Base-by-base conservation (phyloP, 2,888 invertebrate species). In the Dendrolimus houi region DNA sequence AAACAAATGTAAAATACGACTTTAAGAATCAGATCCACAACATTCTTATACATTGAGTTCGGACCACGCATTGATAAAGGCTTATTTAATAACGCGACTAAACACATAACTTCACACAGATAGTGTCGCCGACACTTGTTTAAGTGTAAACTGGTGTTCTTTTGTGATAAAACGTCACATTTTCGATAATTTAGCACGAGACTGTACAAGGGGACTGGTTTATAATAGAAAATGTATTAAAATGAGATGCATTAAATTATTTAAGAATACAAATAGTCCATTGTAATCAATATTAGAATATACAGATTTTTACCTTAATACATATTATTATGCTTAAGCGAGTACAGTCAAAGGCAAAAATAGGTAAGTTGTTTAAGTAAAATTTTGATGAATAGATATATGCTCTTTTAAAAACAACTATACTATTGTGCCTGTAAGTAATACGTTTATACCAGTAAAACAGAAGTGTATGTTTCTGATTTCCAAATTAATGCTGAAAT, bases 111-210 rank as follows among this genome's bases (percentile, higher is more conserved):
- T 83, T 74, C 67, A 62, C 61, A 57, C 66, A 69, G 81, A 82
- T 83, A 83, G 74, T 76, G 79, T 80, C 78, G 69, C 67, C 69
- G 81, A 85, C 83, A 83, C 86, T 85, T 85, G 84, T 88, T 86
- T 86, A 87, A 88, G 87, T 88, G 89, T 87, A 87, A 85, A 87
- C 83, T 86, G 86, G 77, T 88, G 89, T 88, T 86, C 81, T 80
- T 78, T 79, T 74, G 75, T 72, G 86, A 88, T 88, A 87, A 87
- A 78, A 77, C 71, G 79, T 83, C 83, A 83, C 87, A 87, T 87
- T 85, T 47, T 84, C 65, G 84, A 89, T 89, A 85, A 87, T 86
- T 83, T 85, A 86, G 75, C 80, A 69, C 75, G 72, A 75, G 66
- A 70, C 64, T 64, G 47, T 63, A 62, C 67, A 62, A 66, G 64